Evolutionary conservation across 2,797 vertebrate genomes (phyloP), one percentile per base, ranked within the genome.

Genomic region (Enteromius argenteus): DNA sequence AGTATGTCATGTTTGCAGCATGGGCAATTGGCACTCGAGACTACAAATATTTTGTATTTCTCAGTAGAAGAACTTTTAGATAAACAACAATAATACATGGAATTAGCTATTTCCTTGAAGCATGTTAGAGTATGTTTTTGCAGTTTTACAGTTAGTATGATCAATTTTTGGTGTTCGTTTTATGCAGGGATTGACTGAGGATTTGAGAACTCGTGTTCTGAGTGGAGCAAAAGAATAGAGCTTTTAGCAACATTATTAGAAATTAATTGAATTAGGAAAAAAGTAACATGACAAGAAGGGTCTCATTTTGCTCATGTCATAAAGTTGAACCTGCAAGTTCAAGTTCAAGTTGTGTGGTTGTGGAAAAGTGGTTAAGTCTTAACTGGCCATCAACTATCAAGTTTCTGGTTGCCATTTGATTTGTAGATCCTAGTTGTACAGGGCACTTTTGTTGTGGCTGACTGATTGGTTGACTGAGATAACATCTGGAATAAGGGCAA

Each of bases 91-190:
- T 62, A 37, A 79, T 9, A 62, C 51, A 64, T 72, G 67, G 7
- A 64, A 62, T 80, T 58, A 69, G 19, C 21, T 21, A 30, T 23
- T 21, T 32, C 58, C 58, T 74, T 39, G 66, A 73, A 79, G 44
- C 56, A 13, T 64, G 14, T 49, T 56, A 49, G 39, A 60, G 8
- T 3, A 17, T 81, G 79, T 75, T 81, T 66, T 69, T 58, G n/a
- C 53, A 60, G 72, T 81, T 81, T 53, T 77, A 21, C 39, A 85
- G 30, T n/a, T 62, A 62, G 60, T 62, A 51, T 27, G 30, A 77
- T 32, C 30, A 13, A 1, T 60, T n/a, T 69, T 39, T 69, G 69
- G 62, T 62, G 75, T 71, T 39, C 0, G 4, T 37, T 75, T 76
- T 62, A 49, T 49, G 39, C 42, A 68, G 27, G 72, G 62, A 81